Conservation (phyloP, 2,888 invertebrate genomes). For the Lasius fuliginosus region DNA sequence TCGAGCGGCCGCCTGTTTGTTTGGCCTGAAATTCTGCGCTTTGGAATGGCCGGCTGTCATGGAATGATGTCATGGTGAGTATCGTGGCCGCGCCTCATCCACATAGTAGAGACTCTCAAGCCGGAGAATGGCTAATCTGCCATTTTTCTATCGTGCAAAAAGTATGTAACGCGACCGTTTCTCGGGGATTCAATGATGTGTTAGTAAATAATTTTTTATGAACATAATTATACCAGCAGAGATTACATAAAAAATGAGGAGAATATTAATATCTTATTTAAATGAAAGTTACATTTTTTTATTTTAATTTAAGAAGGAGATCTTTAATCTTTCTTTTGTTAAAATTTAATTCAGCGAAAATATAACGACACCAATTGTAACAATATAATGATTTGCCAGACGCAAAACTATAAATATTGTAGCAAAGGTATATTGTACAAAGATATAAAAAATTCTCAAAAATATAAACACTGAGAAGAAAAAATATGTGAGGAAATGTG, state of each 20-base stretch:
- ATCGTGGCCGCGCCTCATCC: constrained; percentile 40
- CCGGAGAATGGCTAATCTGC: constrained; percentile 43
- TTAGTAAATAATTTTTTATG: not conserved
- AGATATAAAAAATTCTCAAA: not conserved
- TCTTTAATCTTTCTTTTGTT: not conserved
- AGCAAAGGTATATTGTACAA: not conserved
- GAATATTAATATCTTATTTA: not conserved
- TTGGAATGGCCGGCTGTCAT: constrained; percentile 84
- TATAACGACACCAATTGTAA: not conserved
- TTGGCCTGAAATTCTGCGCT: constrained; percentile 83
- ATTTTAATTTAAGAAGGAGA: not conserved
- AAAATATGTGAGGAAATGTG: not conserved
- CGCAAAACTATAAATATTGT: not conserved
- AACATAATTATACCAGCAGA: not conserved
- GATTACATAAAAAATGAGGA: not conserved
- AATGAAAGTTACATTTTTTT: not conserved
- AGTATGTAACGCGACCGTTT: constrained; percentile 28
- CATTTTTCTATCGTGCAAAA: constrained; percentile 35
- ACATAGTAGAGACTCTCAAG: constrained; percentile 42
- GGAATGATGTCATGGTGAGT: constrained; percentile 86
- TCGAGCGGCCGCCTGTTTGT: constrained; percentile 79
- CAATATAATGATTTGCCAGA: not conserved
- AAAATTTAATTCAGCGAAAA: not conserved
- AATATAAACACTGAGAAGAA: not conserved
- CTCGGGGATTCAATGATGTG: constrained; percentile 35